Base-by-base conservation (phyloP, 2,113 vertebrate genomes). In the Sander lucioperca region DNA sequence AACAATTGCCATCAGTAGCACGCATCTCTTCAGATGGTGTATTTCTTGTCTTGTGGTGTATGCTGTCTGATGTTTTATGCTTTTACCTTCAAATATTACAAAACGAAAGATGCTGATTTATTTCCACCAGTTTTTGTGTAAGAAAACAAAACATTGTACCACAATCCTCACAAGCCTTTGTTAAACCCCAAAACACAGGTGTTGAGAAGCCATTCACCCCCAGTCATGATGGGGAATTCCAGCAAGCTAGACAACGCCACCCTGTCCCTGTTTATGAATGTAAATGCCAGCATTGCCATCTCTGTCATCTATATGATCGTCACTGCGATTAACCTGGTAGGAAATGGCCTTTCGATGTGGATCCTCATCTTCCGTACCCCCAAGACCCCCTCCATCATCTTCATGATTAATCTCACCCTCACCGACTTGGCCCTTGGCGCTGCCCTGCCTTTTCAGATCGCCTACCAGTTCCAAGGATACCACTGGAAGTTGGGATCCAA, bases 391-490 rank as follows among this genome's bases (percentile, higher is more conserved):
- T 96, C 97, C 16, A 94, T 97, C 71, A 96, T 99, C 86, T 97
- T 98, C 92, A 98, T 99, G 98, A 98, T 99, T 79, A 97, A 99
- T 85, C 95, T 99, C 27, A 98, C 97, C 74, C 72, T 97, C 74
- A 97, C 97, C 0, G 98, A 99, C 88, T 89, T 99, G 59, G 91
- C 92, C 33, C 88, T 99, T 3, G 96, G 96, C 3, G 7, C 77
- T 6, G 96, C 95, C n/a, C 91, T 99, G 45, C 98, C 98, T 0
- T 97, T 98, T 87, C 98, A 99, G 93, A 97, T 98, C 68, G 14
- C 21, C 30, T 99, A 99, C 84, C 97, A 96, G 79, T 45, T 94
- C 18, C 77, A 93, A 0, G 86, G 77, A 1, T 95, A 98, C 59
- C 43, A 98, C 91, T 99, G 98, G 98, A 86, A 0, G 0, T 95